A percentile compares a stretch with the other conserved stretches of the same genome.
These are phyloP conservation scores for Parthenolecanium corni DNA, from an alignment of 2,888 invertebrate genomes.

Conservation along the genomic window DNA sequence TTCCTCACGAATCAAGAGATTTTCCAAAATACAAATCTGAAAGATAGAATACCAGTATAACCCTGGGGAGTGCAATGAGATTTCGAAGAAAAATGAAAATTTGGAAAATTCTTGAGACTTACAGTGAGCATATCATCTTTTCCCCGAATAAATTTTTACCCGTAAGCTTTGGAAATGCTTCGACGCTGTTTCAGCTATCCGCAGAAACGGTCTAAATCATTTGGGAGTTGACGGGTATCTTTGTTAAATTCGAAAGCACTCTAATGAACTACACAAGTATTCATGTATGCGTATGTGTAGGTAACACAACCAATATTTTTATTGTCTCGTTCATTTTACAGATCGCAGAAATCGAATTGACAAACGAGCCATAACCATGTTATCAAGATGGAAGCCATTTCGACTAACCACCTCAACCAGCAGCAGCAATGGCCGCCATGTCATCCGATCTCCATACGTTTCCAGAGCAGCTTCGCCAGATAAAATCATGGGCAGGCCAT, in stretches of 20 bases:
- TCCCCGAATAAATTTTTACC: too few species aligned
- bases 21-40: too few species aligned
- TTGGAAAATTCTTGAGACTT: too few species aligned
- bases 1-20: too few species aligned
- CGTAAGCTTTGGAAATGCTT: too few species aligned
- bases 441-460: conserved; percentile 33
- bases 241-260: background rate
- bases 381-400: conserved; percentile 42
- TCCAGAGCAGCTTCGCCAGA: conserved; percentile 29
- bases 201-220: too few species aligned
- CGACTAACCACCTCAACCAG: conserved; percentile 40
- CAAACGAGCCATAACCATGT: conserved; percentile 41
- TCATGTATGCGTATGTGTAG: background rate
- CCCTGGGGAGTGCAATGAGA: too few species aligned
- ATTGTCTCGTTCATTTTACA: background rate
- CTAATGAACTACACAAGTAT: background rate
- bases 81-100: too few species aligned
- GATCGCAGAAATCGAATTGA: background rate
- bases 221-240: too few species aligned
- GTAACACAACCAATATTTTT: background rate
- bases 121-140: too few species aligned
- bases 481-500: conserved; percentile 39
- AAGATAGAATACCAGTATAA: too few species aligned
- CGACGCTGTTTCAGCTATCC: too few species aligned
- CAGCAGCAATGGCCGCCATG: conserved; percentile 31